Conservation (phyloP, 2,888 invertebrate species). For the Oscheius sp. region DNA sequence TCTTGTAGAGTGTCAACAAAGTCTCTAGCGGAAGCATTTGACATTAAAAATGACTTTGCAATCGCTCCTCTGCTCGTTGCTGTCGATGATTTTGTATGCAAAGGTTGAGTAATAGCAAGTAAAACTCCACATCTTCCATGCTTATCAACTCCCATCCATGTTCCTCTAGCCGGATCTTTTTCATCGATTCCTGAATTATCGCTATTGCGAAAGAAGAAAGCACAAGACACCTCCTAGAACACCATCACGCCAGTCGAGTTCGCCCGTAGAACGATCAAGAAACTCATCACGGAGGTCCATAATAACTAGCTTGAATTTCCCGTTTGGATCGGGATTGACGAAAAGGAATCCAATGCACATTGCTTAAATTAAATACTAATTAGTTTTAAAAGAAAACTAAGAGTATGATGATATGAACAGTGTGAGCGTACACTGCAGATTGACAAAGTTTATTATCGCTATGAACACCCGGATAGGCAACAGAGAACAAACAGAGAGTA, state of each 20-base stretch:
- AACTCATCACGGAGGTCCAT: constrained; percentile 64
- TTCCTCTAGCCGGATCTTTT: constrained; percentile 57
- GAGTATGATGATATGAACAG: not conserved
- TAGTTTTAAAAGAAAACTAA: not conserved
- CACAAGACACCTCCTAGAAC: constrained; percentile 58
- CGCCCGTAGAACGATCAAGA: constrained; percentile 51
- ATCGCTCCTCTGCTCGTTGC: constrained; percentile 58
- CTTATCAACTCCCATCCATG: constrained; percentile 61
- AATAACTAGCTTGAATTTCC: constrained; percentile 56
- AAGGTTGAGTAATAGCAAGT: constrained; percentile 59
- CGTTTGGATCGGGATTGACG: constrained; percentile 30
- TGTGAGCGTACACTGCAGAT: not conserved
- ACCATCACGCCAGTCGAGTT: constrained; percentile 55
- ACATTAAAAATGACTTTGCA: constrained; percentile 41
- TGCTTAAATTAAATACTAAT: not conserved
- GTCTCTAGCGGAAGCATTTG: constrained; percentile 12
- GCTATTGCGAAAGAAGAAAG: no score
- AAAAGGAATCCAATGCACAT: constrained; percentile 53
- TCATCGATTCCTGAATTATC: constrained; percentile 54
- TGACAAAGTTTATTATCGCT: no score
- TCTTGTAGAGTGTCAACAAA: constrained; percentile 38
- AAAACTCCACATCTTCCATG: constrained; percentile 53
- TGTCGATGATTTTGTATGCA: constrained; percentile 30
- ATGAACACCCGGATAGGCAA: no score
- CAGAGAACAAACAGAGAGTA: not conserved